These are phyloP conservation scores for Plectrocnemia conspersa DNA, from an alignment of 1,140 invertebrate species.

Conservation along the genomic window DNA sequence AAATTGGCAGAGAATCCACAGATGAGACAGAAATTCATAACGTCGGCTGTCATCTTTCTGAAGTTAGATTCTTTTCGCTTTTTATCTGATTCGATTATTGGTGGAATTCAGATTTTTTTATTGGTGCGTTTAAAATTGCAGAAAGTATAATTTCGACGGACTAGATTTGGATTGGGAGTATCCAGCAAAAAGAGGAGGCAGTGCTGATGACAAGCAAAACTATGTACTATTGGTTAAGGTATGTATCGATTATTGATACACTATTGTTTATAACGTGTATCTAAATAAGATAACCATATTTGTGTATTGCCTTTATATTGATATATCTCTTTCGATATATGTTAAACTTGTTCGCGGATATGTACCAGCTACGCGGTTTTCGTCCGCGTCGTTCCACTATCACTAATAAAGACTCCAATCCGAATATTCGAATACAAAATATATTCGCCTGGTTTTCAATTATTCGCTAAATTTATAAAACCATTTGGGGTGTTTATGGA, in stretches of 20 bases:
- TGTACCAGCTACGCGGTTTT: no score
- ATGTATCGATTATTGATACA: no score
- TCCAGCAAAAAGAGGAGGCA: constrained; percentile 68
- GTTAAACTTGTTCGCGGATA: no score
- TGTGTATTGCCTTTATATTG: no score
- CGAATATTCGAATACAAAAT: no score
- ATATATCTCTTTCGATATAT: neutral
- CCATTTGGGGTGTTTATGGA: no score
- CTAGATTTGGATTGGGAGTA: constrained; percentile 85
- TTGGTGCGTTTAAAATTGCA: constrained; percentile 46
- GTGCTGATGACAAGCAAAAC: constrained; percentile 68
- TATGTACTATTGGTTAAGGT: constrained; percentile 71
- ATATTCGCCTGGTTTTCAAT: no score
- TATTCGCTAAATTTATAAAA: no score
- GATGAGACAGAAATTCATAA: constrained; percentile 59
- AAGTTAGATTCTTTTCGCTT: constrained; percentile 46
- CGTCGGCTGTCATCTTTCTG: constrained; percentile 59
- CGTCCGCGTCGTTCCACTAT: no score
- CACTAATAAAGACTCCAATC: no score
- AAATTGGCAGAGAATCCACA: constrained; percentile 58
- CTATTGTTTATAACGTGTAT: neutral
- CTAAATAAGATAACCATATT: neutral
- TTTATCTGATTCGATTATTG: neutral
- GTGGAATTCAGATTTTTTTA: no score
- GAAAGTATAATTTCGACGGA: constrained; percentile 74